Base-by-base conservation (phyloP, 1,140 invertebrate species). In the Lepidurus arcticus region DNA sequence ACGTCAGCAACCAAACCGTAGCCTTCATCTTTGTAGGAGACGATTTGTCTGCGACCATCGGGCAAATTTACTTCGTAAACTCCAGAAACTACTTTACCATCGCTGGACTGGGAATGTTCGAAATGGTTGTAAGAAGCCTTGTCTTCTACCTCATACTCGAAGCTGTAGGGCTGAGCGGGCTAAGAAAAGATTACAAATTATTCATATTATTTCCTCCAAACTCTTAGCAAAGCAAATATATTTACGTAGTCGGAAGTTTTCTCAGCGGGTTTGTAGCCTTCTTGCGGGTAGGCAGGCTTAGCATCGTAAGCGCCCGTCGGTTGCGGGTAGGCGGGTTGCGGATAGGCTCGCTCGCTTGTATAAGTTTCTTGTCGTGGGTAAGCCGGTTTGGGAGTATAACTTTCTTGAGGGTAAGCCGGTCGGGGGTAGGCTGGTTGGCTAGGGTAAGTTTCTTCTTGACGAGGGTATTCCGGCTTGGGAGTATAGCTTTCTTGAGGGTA, bases 71-170 rank as follows among this genome's bases (percentile, higher is more conserved):
- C 82, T 24, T 73, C 53, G 73, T 82, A 82, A 76, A 76, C 45
- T 21, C 82, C 82, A 13, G 45, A 24, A 26, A 75, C 80, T 1
- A 85, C 86, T 24, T 85, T 84, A 4, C 87, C 86, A 44, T 84
- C 85, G 78, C 87, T 86, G 1, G 85, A 84, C 82, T 89, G 87
- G 5, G 85, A 85, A 79, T 89, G 88, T 0, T 87, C 88, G 82
- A 88, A 88, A 78, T 89, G 87, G 81, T 89, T 88, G 1, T 87
- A 87, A 0, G 86, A 87, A 76, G 86, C 83, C 0, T 85, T 83
- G 80, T 88, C 87, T 81, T 85, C 86, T 13, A 88, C 87, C 1
- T 83, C 83, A 80, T 88, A 88, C 0, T 87, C 87, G 82, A 88
- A 88, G 0, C 86, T 87, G 82, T 88, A 88, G 11, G 76, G 76